Evolutionary conservation across 2,888 invertebrate genomes (phyloP).

Genomic region (Nomada ruficornis): DNA sequence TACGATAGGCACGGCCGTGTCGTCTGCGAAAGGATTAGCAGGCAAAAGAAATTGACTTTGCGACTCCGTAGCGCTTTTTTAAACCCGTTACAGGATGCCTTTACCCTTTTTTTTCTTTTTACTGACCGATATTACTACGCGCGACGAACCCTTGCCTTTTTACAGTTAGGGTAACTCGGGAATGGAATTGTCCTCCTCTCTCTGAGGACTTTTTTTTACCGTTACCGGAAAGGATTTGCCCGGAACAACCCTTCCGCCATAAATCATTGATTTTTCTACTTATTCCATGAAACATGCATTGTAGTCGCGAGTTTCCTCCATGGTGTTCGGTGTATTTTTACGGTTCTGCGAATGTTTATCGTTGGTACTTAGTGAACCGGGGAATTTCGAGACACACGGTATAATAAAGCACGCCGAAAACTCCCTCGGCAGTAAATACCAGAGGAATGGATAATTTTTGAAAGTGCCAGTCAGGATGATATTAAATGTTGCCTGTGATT

Average conservation of each 20-base stretch:
- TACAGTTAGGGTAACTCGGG: constrained; percentile 54
- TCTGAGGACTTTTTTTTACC: constrained; percentile 24
- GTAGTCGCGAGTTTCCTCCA: neutral
- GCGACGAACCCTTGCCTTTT: constrained; percentile 49
- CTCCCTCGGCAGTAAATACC: neutral
- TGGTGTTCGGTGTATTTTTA: constrained; percentile 1
- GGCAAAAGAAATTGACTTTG: constrained; percentile 57
- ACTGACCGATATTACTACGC: constrained; percentile 36
- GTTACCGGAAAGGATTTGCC: constrained; percentile 13
- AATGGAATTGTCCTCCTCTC: neutral
- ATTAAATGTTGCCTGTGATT: neutral
- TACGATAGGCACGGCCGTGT: constrained; percentile 42
- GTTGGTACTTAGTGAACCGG: neutral
- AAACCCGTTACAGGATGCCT: constrained; percentile 68
- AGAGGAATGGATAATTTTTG: neutral
- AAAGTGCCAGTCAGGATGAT: neutral
- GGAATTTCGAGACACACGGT: neutral
- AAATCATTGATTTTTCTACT: constrained; percentile 40
- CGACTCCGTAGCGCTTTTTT: constrained; percentile 58
- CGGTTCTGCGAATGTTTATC: constrained; percentile 34
- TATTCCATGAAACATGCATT: neutral
- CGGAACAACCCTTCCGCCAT: constrained; percentile 27
- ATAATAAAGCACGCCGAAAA: neutral
- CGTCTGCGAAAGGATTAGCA: constrained; percentile 47
- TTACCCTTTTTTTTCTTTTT: constrained; percentile 34